Percentiles rank a stretch among this genome's conserved stretches.
phyloP scores from a whole-genome alignment of 30 jellyfish, hydroid and myxozoan species.

The Aurelia aurita complex sp. Pacific region DNA sequence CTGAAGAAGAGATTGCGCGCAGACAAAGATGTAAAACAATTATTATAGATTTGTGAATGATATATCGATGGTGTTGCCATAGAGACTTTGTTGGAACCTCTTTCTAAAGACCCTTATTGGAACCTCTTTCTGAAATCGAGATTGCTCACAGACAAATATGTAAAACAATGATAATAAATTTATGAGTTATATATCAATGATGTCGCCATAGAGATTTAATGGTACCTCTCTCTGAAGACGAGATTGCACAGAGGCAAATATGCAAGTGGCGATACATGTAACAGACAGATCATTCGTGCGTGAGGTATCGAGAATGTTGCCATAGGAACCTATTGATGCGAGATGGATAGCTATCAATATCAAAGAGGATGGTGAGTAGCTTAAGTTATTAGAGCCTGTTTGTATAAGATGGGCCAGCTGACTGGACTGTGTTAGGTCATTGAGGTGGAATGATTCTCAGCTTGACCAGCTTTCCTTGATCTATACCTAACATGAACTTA shows the following conservation, averaged over 20 bases:
- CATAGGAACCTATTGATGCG: too few species aligned
- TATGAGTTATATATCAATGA: conserved; percentile 4
- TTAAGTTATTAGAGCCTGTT: too few species aligned
- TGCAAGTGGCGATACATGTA: conserved; percentile 30
- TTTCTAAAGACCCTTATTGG: conserved; percentile 7
- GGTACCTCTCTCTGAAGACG: conserved; percentile 51
- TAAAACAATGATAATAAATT: conserved; percentile 67
- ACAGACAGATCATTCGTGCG: background rate
- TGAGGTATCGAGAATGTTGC: background rate
- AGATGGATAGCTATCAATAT: too few species aligned
- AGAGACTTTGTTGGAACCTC: background rate
- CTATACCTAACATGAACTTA: too few species aligned
- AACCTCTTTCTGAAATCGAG: conserved; percentile 60
- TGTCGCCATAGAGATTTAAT: too few species aligned
- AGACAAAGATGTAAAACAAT: conserved; percentile 79
- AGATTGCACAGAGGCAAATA: conserved; percentile 44
- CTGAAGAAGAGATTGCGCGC: conserved; percentile 72
- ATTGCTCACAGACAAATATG: conserved; percentile 59
- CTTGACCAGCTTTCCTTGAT: too few species aligned
- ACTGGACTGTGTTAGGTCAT: too few species aligned
- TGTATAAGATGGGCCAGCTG: too few species aligned
- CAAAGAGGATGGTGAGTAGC: too few species aligned
- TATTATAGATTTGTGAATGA: conserved; percentile 64
- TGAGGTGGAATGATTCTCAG: too few species aligned
- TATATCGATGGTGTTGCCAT: too few species aligned